Evolutionary conservation across 1,140 invertebrate species (phyloP).

Genomic region (Zaprionus taronus): DNA sequence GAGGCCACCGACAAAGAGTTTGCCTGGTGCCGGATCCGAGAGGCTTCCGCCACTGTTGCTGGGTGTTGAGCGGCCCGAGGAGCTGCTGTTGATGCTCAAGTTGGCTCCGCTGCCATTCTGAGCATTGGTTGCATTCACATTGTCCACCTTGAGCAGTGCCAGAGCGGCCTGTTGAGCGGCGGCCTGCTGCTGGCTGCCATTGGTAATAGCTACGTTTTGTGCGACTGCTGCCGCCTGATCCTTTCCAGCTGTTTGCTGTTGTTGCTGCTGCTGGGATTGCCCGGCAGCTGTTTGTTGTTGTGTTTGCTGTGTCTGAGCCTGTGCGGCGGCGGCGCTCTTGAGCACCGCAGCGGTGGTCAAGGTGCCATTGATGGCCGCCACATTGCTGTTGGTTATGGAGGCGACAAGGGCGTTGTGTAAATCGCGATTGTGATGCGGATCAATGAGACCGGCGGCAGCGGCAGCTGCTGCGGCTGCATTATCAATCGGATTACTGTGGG

Average conservation of each 20-base stretch:
- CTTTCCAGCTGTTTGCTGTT: slow-evolving; percentile 52
- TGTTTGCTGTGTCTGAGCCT: slow-evolving; percentile 43
- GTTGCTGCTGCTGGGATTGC: slow-evolving; percentile 38
- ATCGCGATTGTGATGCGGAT: slow-evolving; percentile 86
- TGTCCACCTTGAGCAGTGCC: slow-evolving; percentile 68
- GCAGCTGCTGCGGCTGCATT: slow-evolving; percentile 85
- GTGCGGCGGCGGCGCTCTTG: slow-evolving; percentile 70
- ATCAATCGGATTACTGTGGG: slow-evolving; percentile 85
- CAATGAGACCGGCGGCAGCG: slow-evolving; percentile 85
- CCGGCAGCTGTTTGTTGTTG: slow-evolving; percentile 40
- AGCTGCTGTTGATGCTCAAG: slow-evolving; percentile 80
- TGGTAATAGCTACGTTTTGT: slow-evolving; percentile 39
- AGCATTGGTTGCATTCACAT: slow-evolving; percentile 55
- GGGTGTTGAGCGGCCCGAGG: slow-evolving; percentile 91
- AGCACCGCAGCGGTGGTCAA: slow-evolving; percentile 72
- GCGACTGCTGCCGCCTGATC: slow-evolving; percentile 61
- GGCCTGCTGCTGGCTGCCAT: slow-evolving; percentile 50
- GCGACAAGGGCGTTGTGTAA: slow-evolving; percentile 87
- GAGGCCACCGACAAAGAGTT: slow-evolving; percentile 95
- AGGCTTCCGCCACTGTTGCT: slow-evolving; percentile 84
- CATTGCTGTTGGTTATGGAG: slow-evolving; percentile 84
- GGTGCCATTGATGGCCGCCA: slow-evolving; percentile 79
- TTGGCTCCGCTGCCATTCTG: slow-evolving; percentile 57
- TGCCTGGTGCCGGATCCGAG: slow-evolving; percentile 92
- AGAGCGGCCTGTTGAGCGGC: slow-evolving; percentile 79